These are phyloP conservation scores for Drosophila ustulata DNA, from an alignment of 2,888 invertebrate species.

Conservation along the genomic window DNA sequence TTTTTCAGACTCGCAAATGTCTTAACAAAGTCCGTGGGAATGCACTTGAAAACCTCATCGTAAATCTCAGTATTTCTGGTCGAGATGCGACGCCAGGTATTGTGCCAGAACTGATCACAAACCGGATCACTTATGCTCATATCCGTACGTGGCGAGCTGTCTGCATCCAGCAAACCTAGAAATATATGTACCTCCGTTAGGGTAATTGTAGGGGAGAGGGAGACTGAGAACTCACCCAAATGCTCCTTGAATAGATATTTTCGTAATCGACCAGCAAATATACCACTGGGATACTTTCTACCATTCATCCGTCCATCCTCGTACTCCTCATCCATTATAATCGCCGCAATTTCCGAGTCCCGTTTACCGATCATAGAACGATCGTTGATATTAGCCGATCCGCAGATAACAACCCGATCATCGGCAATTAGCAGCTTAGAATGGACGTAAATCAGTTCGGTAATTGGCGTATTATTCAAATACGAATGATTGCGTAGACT, in stretches of 20 bases:
- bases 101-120: slow-evolving; percentile 92
- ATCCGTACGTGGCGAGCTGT: slow-evolving; percentile 82
- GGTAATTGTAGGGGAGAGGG: background rate
- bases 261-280: slow-evolving; percentile 93
- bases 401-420: slow-evolving; percentile 96
- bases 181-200: background rate
- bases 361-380: slow-evolving; percentile 96
- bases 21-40: slow-evolving; percentile 93
- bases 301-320: slow-evolving; percentile 94
- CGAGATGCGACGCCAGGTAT: slow-evolving; percentile 93
- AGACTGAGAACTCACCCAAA: slow-evolving; percentile 87
- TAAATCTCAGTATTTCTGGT: slow-evolving; percentile 94
- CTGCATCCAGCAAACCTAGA: slow-evolving; percentile 85
- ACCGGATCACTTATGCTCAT: slow-evolving; percentile 92
- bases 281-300: slow-evolving; percentile 91
- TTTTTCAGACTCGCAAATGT: slow-evolving; percentile 91
- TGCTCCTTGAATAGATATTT: slow-evolving; percentile 96
- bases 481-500: slow-evolving; percentile 93
- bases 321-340: slow-evolving; percentile 94
- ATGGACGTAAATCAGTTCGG: slow-evolving; percentile 98
- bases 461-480: slow-evolving; percentile 92
- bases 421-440: slow-evolving; percentile 98
- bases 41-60: slow-evolving; percentile 96
- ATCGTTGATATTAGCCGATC: slow-evolving; percentile 99
- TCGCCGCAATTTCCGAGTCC: slow-evolving; percentile 97